A percentile compares a stretch with the other conserved stretches of the same genome.
These are phyloP conservation scores for Poeciliopsis retropinna DNA, from an alignment of 2,113 vertebrate genomes.

Conservation along the genomic window DNA sequence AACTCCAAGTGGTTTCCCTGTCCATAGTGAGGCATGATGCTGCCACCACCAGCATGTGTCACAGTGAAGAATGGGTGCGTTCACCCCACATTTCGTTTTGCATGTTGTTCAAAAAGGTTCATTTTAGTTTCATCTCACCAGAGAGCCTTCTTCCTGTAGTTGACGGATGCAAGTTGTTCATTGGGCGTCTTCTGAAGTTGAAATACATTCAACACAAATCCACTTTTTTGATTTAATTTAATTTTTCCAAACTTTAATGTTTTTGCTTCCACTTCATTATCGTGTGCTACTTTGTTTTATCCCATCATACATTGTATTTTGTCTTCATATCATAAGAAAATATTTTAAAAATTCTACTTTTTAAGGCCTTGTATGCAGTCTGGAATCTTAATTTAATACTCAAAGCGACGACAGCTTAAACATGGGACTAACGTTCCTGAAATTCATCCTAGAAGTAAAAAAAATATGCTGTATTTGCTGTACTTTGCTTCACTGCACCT, in stretches of 20 bases:
- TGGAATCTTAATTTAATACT: slow-evolving; percentile 17
- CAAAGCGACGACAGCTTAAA: not conserved
- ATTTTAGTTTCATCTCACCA: not conserved
- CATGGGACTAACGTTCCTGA: not conserved
- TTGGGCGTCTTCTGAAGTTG: not conserved
- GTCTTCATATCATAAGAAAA: too few relatives aligned
- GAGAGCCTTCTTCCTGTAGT: too few relatives aligned
- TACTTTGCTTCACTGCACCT: slow-evolving; percentile 36
- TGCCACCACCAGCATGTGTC: not conserved
- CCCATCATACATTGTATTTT: too few relatives aligned
- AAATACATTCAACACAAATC: not conserved
- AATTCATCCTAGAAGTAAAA: not conserved
- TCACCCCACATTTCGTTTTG: not conserved
- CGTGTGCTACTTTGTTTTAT: too few relatives aligned
- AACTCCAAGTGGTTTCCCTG: not conserved
- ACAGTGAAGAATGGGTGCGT: not conserved
- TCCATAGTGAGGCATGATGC: not conserved
- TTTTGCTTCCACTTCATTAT: not conserved
- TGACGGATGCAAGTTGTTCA: too few relatives aligned
- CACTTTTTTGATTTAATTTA: not conserved
- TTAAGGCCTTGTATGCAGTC: not conserved
- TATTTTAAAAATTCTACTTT: not conserved
- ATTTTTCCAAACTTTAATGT: not conserved
- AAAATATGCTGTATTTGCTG: slow-evolving; percentile 8
- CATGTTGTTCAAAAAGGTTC: not conserved